Percentiles rank a stretch among this genome's conserved stretches.
These are phyloP conservation scores for Epinephelus lanceolatus DNA, from an alignment of 2,113 vertebrate species.

Conservation along the genomic window DNA sequence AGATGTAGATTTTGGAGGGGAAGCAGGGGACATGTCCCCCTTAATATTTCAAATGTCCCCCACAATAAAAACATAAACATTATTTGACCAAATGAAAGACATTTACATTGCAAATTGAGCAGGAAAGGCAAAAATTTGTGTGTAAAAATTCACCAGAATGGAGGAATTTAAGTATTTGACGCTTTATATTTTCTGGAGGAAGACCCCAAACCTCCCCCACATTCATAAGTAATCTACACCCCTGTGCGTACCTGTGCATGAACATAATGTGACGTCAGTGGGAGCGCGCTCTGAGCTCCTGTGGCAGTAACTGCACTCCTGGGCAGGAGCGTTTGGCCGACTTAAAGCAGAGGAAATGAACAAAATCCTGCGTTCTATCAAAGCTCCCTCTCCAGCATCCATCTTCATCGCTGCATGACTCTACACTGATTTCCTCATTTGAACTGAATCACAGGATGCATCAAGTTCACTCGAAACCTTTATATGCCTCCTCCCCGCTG, in stretches of 20 bases:
- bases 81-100: too few relatives aligned
- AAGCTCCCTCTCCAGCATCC: slow-evolving; percentile 21
- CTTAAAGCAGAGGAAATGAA: slow-evolving; percentile 46
- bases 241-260: background rate
- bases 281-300: background rate
- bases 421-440: slow-evolving; percentile 5
- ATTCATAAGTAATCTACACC: too few relatives aligned
- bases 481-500: background rate
- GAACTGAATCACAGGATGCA: slow-evolving; percentile 47
- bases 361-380: slow-evolving; percentile 23
- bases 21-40: too few relatives aligned
- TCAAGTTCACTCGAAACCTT: slow-evolving; percentile 47
- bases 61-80: too few relatives aligned
- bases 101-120: too few relatives aligned
- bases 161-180: too few relatives aligned
- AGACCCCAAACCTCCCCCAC: too few relatives aligned
- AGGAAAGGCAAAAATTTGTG: too few relatives aligned
- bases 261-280: background rate
- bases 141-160: too few relatives aligned
- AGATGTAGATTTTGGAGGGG: too few relatives aligned
- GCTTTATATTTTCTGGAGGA: too few relatives aligned
- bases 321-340: background rate
- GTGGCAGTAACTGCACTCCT: background rate
- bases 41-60: too few relatives aligned
- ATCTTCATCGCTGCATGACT: background rate